Evolutionary conservation across 2,797 vertebrate species (phyloP).

Genomic region (Hoplostethus mediterraneus): DNA sequence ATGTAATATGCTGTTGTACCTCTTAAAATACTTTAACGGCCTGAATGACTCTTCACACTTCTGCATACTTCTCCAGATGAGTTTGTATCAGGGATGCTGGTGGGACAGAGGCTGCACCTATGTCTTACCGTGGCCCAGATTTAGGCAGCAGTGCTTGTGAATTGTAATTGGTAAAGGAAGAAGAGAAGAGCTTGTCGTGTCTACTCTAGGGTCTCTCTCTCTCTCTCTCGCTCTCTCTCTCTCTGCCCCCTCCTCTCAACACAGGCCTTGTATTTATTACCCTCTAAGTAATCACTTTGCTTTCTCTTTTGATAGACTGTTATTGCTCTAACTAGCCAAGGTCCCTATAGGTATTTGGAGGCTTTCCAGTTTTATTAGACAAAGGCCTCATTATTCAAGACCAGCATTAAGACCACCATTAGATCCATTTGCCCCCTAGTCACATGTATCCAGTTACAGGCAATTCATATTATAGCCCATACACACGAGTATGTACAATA

Average conservation of each 20-base stretch:
- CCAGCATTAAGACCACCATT: conserved; percentile 80
- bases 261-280: conserved; percentile 84
- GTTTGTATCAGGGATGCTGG: not conserved
- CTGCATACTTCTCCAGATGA: too few relatives aligned
- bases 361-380: conserved; percentile 86
- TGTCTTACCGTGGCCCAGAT: conserved; percentile 1
- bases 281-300: conserved; percentile 85
- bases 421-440: conserved; percentile 82
- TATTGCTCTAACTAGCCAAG: conserved; percentile 82
- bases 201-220: conserved; percentile 51
- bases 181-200: conserved; percentile 52
- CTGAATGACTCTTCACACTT: conserved; percentile 20
- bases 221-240: conserved; percentile 51
- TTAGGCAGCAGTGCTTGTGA: conserved; percentile 28
- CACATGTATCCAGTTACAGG: conserved; percentile 83
- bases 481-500: conserved; percentile 78
- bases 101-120: not conserved
- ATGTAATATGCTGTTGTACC: conserved; percentile 24
- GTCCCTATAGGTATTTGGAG: conserved; percentile 87
- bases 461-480: conserved; percentile 82
- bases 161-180: conserved; percentile 54
- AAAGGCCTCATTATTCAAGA: conserved; percentile 86
- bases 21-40: conserved; percentile 45
- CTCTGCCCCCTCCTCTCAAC: conserved; percentile 60
- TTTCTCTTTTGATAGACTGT: conserved; percentile 86